Evolutionary conservation across 2,888 invertebrate species (phyloP).

Genomic region (Entomobrya multifasciata): DNA sequence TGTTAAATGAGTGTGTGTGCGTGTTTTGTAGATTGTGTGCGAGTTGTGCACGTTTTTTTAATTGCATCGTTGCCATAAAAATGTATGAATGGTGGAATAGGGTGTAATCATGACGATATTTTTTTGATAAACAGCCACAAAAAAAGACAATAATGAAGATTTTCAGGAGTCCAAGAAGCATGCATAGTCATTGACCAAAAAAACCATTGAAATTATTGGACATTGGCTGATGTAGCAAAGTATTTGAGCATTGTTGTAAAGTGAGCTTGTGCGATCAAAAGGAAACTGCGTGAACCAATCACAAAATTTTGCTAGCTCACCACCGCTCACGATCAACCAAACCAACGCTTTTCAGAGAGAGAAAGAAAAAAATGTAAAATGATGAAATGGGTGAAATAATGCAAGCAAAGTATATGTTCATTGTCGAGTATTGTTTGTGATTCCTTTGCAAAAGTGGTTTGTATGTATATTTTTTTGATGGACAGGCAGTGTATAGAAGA

Average conservation of each 20-base stretch:
- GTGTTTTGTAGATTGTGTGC: constrained; percentile 41
- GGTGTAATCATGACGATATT: too few relatives aligned
- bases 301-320: constrained; percentile 12
- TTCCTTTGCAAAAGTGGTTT: too few relatives aligned
- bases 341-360: too few relatives aligned
- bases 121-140: constrained; percentile 36
- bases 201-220: constrained; percentile 18
- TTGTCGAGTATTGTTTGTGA: too few relatives aligned
- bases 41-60: constrained; percentile 50
- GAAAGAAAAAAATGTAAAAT: too few relatives aligned
- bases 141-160: neutral
- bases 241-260: constrained; percentile 16
- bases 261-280: neutral
- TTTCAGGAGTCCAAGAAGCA: too few relatives aligned
- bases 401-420: too few relatives aligned
- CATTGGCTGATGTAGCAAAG: neutral
- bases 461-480: too few relatives aligned
- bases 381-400: too few relatives aligned
- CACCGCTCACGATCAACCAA: neutral
- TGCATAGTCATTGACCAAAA: neutral
- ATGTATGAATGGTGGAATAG: too few relatives aligned
- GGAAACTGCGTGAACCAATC: constrained; percentile 20
- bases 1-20: constrained; percentile 9
- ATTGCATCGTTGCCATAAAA: constrained; percentile 47
- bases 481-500: too few relatives aligned